A percentile compares a stretch with the other conserved stretches of the same genome.
Conservation (phyloP, 2,797 vertebrate species). For the Spinibarbus caldwelli region DNA sequence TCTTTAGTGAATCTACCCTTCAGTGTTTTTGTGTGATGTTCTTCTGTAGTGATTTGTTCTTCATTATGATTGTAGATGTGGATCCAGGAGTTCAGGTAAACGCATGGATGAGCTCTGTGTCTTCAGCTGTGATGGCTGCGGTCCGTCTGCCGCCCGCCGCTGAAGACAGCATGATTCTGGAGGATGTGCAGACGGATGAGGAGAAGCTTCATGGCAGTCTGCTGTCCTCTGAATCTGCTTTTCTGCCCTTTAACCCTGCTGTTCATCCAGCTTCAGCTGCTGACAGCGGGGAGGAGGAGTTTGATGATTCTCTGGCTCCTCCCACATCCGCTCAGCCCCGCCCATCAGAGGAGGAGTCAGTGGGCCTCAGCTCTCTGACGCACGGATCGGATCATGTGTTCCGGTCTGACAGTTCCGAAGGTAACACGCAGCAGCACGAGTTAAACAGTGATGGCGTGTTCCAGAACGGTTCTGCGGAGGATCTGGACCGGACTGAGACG, state of each 20-base stretch:
- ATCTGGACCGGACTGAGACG: background rate
- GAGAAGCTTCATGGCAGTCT: conserved; percentile 88
- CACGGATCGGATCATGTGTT: background rate
- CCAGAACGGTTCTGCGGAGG: background rate
- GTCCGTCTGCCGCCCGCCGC: conserved; percentile 58
- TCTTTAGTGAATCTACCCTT: background rate
- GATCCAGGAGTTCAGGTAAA: conserved; percentile 86
- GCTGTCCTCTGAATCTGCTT: conserved; percentile 91
- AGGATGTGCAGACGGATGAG: conserved; percentile 92
- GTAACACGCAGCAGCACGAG: background rate
- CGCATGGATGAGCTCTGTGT: conserved; percentile 85
- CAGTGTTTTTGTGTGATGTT: too few species aligned
- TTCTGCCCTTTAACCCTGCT: conserved; percentile 84
- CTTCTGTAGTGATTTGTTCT: background rate
- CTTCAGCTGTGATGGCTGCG: conserved; percentile 65
- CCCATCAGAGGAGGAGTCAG: conserved; percentile 41
- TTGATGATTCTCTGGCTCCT: conserved; percentile 71
- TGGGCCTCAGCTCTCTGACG: background rate
- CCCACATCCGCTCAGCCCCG: conserved; percentile 60
- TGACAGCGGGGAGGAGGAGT: conserved; percentile 77
- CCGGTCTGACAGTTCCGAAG: background rate
- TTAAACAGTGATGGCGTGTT: background rate
- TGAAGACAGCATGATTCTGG: conserved; percentile 80
- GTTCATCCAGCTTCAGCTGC: conserved; percentile 70
- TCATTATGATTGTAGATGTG: conserved; percentile 57